A percentile compares a stretch with the other conserved stretches of the same genome.
Evolutionary conservation across 2,113 vertebrate genomes (phyloP).

Genomic region (Theristicus caerulescens): DNA sequence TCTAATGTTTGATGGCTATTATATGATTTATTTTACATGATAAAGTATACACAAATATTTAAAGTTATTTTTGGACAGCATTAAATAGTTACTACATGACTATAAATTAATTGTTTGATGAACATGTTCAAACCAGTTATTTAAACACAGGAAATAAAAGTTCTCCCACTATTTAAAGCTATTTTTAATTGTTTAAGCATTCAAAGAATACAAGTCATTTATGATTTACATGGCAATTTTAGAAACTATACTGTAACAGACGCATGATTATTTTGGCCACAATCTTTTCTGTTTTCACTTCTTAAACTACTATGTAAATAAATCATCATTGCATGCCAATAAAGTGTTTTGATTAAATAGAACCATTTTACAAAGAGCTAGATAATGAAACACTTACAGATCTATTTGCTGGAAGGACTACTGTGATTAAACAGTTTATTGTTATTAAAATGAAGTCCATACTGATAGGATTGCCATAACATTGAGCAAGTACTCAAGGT

Average conservation of each 20-base stretch:
- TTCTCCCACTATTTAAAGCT: background rate
- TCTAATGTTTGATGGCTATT: background rate
- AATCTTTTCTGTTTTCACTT: constrained; percentile 16
- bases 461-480: background rate
- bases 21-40: background rate
- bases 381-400: constrained; percentile 16
- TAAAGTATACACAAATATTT: background rate
- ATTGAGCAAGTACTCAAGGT: background rate
- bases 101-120: background rate
- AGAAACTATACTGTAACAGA: background rate
- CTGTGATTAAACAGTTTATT: background rate
- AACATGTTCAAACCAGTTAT: background rate
- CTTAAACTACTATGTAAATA: constrained; percentile 16
- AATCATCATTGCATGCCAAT: constrained; percentile 10
- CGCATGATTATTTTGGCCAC: background rate
- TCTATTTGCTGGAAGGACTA: background rate
- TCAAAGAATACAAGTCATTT: background rate
- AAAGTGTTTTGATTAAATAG: constrained; percentile 37
- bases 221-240: constrained; percentile 5
- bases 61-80: background rate
- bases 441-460: constrained; percentile 1
- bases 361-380: background rate
- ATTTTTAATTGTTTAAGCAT: background rate
- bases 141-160: background rate
- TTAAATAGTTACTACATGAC: background rate